Conservation (phyloP, 2,113 vertebrate species). For the Andinoacara biseriatus region DNA sequence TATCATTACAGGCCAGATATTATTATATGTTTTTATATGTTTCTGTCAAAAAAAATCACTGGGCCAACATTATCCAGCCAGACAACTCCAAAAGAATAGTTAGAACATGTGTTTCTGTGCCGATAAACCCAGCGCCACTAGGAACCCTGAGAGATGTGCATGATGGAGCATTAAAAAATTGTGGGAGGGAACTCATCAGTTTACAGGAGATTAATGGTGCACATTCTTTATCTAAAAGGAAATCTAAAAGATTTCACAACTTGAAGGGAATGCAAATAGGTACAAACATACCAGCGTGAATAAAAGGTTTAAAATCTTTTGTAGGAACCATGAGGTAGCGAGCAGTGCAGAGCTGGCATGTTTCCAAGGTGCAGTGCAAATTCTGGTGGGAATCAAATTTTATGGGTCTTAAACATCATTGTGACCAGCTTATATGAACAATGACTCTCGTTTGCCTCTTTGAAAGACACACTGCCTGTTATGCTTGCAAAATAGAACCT, state of each 20-base stretch:
- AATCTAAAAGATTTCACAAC: slow-evolving; percentile 59
- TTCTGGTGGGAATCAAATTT: slow-evolving; percentile 72
- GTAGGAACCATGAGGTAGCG: slow-evolving; percentile 48
- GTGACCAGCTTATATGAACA: slow-evolving; percentile 72
- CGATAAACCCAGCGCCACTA: slow-evolving; percentile 55
- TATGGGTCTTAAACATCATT: slow-evolving; percentile 75
- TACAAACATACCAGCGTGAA: slow-evolving; percentile 62
- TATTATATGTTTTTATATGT: background rate
- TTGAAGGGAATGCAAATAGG: slow-evolving; percentile 65
- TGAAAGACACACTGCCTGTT: slow-evolving; percentile 42
- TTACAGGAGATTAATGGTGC: slow-evolving; percentile 59
- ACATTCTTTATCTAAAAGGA: slow-evolving; percentile 58
- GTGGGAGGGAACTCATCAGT: slow-evolving; percentile 39
- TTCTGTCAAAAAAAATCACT: slow-evolving; percentile 13
- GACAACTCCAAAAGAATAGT: slow-evolving; percentile 3
- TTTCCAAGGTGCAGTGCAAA: slow-evolving; percentile 66
- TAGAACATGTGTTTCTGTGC: slow-evolving; percentile 42
- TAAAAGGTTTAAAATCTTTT: slow-evolving; percentile 71
- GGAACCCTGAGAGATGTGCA: slow-evolving; percentile 47
- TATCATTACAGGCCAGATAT: background rate
- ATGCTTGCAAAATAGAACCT: slow-evolving; percentile 54
- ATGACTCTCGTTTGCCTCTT: slow-evolving; percentile 52
- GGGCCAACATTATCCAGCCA: slow-evolving; percentile 23
- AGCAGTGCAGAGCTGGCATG: slow-evolving; percentile 45
- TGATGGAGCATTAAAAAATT: slow-evolving; percentile 31